phyloP scores from a whole-genome alignment of 2,113 vertebrate genomes.

The Xiphias gladius region DNA sequence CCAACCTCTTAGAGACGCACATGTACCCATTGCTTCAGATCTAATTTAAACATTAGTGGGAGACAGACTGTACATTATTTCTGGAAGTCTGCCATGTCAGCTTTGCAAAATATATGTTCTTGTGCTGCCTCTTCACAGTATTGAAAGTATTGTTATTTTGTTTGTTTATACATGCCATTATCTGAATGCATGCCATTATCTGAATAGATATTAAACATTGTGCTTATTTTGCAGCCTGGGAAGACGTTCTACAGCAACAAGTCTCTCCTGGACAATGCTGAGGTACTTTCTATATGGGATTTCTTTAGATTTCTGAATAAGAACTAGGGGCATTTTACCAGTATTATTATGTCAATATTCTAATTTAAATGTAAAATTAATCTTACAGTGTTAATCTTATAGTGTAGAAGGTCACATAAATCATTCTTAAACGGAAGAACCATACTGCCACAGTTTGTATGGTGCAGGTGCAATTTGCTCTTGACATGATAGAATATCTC shows the following conservation, averaged over 20 bases:
- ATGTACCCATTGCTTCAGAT: no score
- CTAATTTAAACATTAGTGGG: no score
- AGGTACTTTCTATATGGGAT: slow-evolving; percentile 55
- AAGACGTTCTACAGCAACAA: slow-evolving; percentile 69
- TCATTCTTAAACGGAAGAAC: neutral
- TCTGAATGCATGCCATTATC: neutral
- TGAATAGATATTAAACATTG: neutral
- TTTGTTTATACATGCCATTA: neutral
- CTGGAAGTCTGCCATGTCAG: no score
- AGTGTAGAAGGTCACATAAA: neutral
- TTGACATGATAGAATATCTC: neutral
- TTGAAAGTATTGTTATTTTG: neutral
- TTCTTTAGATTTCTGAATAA: slow-evolving; percentile 1
- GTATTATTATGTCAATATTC: neutral
- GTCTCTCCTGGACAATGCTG: slow-evolving; percentile 69
- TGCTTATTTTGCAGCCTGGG: slow-evolving; percentile 52
- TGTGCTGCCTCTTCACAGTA: neutral
- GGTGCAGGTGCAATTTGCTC: neutral
- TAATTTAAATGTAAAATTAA: neutral
- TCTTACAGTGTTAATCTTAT: no score
- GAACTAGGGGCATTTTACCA: neutral
- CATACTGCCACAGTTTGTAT: neutral
- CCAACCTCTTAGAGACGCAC: no score
- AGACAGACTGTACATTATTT: neutral
- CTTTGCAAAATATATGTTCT: neutral